Conservation (phyloP, 2,113 vertebrate genomes). For the Anolis sagrei region DNA sequence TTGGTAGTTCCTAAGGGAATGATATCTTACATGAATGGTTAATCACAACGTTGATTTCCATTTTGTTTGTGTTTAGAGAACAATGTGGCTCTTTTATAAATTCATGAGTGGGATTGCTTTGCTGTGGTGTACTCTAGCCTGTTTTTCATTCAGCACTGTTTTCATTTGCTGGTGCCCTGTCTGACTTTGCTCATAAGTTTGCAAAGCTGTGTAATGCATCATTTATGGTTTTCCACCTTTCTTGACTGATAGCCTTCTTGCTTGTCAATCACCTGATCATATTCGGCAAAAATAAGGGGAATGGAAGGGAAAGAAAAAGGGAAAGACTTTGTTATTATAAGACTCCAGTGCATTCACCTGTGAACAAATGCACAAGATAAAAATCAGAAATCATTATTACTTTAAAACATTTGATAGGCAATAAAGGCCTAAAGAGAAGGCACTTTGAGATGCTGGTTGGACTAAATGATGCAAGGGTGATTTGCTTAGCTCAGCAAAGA, state of each 20-base stretch:
- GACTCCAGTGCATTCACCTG: conserved; percentile 42
- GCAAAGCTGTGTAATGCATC: conserved; percentile 57
- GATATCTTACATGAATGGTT: conserved; percentile 15
- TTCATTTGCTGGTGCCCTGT: conserved; percentile 52
- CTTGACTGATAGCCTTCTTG: conserved; percentile 60
- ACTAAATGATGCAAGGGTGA: background rate
- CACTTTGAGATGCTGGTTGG: background rate
- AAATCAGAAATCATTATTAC: conserved; percentile 23
- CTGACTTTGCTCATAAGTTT: conserved; percentile 63
- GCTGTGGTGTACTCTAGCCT: conserved; percentile 37
- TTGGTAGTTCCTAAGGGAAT: too few relatives aligned
- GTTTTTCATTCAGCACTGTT: conserved; percentile 60
- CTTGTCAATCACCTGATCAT: conserved; percentile 57
- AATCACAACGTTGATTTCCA: conserved; percentile 22
- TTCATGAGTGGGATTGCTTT: conserved; percentile 57
- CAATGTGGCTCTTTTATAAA: conserved; percentile 54
- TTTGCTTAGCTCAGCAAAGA: background rate
- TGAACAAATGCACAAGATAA: conserved; percentile 57
- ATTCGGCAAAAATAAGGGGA: conserved; percentile 34
- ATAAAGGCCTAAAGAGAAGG: conserved; percentile 23
- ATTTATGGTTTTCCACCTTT: conserved; percentile 68
- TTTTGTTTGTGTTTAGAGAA: conserved; percentile 46
- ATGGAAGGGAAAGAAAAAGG: conserved; percentile 21
- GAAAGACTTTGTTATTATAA: conserved; percentile 31
- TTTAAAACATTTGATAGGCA: conserved; percentile 24